Conservation (phyloP, 2,113 vertebrate genomes). For the Scopus umbretta region DNA sequence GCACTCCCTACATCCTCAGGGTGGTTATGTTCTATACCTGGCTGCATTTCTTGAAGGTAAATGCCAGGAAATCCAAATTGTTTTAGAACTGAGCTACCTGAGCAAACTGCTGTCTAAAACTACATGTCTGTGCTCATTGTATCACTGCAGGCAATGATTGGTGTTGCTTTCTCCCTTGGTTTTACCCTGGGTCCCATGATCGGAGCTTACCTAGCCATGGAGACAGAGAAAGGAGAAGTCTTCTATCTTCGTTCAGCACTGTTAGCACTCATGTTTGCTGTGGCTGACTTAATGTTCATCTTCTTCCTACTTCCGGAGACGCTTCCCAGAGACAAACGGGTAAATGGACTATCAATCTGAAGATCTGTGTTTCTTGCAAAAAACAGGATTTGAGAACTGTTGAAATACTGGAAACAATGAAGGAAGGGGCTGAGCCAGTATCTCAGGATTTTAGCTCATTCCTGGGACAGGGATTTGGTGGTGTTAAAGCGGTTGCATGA, state of each 20-base stretch:
- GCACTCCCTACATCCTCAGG: background rate
- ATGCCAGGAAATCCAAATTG: background rate
- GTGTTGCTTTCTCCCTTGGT: constrained; percentile 91
- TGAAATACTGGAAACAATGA: background rate
- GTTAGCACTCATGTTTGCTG: constrained; percentile 81
- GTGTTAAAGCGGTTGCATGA: background rate
- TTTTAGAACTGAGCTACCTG: background rate
- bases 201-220: constrained; percentile 84
- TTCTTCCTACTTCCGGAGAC: constrained; percentile 90
- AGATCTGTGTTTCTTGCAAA: background rate
- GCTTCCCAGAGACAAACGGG: constrained; percentile 80
- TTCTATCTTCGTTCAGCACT: constrained; percentile 81
- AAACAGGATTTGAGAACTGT: background rate
- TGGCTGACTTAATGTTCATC: constrained; percentile 83
- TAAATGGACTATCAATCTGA: constrained; percentile 3
- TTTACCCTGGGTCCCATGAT: constrained; percentile 94
- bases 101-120: background rate
- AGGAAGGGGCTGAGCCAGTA: background rate
- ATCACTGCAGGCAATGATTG: constrained; percentile 86
- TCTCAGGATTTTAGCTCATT: background rate
- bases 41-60: background rate
- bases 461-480: background rate
- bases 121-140: background rate
- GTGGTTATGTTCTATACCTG: background rate
- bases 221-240: constrained; percentile 62